Conservation (phyloP, 2,113 vertebrate species). For the Poecile atricapillus region DNA sequence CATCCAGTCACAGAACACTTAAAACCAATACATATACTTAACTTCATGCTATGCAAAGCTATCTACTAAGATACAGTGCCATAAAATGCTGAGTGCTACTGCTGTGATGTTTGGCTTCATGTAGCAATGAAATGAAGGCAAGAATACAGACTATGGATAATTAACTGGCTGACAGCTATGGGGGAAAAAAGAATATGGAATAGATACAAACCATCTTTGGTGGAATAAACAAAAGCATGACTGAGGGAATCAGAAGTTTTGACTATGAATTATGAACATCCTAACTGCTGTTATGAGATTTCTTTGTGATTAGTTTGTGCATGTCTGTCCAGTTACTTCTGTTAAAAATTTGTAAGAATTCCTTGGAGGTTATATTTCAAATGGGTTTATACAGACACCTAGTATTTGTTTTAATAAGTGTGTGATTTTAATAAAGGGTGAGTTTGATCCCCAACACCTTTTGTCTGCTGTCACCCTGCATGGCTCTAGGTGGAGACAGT, state of each 20-base stretch:
- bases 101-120: background rate
- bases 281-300: background rate
- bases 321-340: background rate
- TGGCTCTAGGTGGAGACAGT: background rate
- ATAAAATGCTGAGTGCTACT: background rate
- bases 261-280: background rate
- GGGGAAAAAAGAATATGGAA: accelerated
- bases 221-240: background rate
- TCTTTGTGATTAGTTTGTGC: background rate
- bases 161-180: background rate
- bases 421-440: background rate
- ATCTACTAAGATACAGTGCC: background rate
- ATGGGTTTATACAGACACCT: background rate
- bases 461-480: background rate
- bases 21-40: background rate
- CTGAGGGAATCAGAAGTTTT: background rate
- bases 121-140: background rate
- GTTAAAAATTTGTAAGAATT: background rate
- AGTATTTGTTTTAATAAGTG: background rate
- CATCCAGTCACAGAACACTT: background rate
- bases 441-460: background rate
- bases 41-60: background rate
- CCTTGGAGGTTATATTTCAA: background rate
- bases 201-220: background rate
- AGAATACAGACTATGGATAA: background rate